These are phyloP conservation scores for Cryptus viduatorius DNA, from an alignment of 2,888 invertebrate species.

Conservation along the genomic window DNA sequence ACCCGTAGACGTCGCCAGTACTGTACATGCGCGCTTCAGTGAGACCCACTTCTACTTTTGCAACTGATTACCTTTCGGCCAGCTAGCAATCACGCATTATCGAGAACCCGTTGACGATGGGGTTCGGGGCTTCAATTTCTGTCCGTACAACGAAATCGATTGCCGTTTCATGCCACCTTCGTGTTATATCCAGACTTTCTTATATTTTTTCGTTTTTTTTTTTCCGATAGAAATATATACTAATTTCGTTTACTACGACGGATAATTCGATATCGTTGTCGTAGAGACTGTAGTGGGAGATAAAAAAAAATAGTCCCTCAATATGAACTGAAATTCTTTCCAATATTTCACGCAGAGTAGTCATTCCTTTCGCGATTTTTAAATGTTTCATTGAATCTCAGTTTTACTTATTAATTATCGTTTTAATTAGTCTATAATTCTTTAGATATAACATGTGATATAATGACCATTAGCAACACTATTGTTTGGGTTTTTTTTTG, in stretches of 20 bases:
- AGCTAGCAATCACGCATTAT: background rate
- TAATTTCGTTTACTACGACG: background rate
- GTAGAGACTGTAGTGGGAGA: background rate
- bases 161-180: background rate
- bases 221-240: background rate
- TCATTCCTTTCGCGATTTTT: background rate
- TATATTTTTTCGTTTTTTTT: background rate
- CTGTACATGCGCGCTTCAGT: background rate
- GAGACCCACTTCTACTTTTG: background rate
- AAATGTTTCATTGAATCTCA: constrained; percentile 14
- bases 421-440: constrained; percentile 8
- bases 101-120: background rate
- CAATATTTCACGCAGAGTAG: background rate
- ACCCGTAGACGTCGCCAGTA: background rate
- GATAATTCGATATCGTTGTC: background rate
- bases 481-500: background rate
- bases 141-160: background rate
- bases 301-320: background rate
- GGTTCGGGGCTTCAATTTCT: background rate
- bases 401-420: background rate
- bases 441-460: background rate
- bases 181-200: background rate
- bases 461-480: constrained; percentile 1
- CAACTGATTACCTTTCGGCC: background rate
- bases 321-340: background rate